These are phyloP conservation scores for Drosophila cognata DNA, from an alignment of 2,888 invertebrate genomes.

Conservation along the genomic window DNA sequence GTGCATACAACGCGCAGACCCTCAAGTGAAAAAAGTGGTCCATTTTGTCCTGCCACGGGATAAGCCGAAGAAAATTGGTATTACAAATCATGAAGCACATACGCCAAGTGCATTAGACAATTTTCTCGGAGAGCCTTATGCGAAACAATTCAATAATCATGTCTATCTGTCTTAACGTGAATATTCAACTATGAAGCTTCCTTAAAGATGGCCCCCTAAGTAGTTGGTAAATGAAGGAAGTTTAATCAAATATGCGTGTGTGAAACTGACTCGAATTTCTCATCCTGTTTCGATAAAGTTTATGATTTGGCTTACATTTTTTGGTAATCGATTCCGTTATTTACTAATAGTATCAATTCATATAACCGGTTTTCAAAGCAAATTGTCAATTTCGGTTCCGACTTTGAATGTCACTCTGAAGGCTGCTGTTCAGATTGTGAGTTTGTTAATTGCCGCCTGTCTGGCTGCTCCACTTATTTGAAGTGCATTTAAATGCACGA, in stretches of 20 bases:
- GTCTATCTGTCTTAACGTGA: neutral
- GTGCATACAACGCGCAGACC: conserved; percentile 22
- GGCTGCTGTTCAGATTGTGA: neutral
- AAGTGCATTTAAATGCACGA: conserved; percentile 57
- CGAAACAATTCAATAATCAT: neutral
- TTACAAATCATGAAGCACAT: conserved; percentile 51
- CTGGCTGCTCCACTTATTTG: neutral
- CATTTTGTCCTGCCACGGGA: conserved; percentile 34
- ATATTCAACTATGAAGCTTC: neutral
- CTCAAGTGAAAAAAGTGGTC: conserved; percentile 33
- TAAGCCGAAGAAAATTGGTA: conserved; percentile 49
- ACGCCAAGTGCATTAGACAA: conserved; percentile 4
- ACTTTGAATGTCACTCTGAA: neutral
- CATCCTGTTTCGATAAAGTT: neutral
- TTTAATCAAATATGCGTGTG: neutral
- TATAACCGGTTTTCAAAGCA: neutral
- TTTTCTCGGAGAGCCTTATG: neutral
- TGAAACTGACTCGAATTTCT: neutral
- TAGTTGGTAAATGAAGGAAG: neutral
- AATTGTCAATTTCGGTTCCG: neutral
- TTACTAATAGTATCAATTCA: neutral
- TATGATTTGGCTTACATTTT: neutral
- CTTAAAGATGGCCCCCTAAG: neutral
- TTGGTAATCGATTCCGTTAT: neutral
- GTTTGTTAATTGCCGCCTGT: neutral